Evolutionary conservation across 2,888 invertebrate species (phyloP).

Genomic region (Campoplex capitator): DNA sequence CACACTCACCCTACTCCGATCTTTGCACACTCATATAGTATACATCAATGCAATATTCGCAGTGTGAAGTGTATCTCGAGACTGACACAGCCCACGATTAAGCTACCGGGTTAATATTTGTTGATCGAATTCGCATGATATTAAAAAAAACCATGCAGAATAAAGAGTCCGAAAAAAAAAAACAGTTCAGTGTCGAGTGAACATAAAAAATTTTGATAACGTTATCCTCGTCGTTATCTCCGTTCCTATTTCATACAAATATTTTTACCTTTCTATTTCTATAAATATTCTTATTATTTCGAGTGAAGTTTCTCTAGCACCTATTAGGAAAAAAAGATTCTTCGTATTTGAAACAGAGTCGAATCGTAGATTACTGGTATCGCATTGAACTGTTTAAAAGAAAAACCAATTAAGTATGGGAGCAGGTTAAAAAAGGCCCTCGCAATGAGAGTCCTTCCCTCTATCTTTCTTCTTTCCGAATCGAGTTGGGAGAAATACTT

Average conservation of each 20-base stretch:
- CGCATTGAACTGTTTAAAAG: neutral
- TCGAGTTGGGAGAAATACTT: conserved; percentile 58
- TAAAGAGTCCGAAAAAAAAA: neutral
- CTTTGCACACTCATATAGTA: neutral
- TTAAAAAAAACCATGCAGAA: too few relatives aligned
- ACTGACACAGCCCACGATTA: neutral
- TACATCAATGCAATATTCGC: neutral
- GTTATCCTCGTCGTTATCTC: too few relatives aligned
- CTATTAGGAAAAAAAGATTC: neutral
- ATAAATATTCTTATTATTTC: too few relatives aligned
- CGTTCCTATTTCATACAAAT: too few relatives aligned
- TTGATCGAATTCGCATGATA: neutral
- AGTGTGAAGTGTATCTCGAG: neutral
- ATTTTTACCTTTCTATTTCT: too few relatives aligned
- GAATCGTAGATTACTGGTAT: too few relatives aligned
- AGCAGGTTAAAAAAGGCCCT: conserved; percentile 15
- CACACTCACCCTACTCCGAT: neutral
- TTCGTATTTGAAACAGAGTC: neutral
- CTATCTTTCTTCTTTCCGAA: neutral
- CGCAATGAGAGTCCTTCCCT: neutral
- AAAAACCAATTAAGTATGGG: conserved; percentile 3
- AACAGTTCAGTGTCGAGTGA: too few relatives aligned
- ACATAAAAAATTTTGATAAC: too few relatives aligned
- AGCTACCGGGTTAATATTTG: neutral
- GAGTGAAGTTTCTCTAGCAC: too few relatives aligned